A percentile compares a stretch with the other conserved stretches of the same genome.
phyloP scores from a whole-genome alignment of 2,113 vertebrate species.

The Todiramphus saurophagus region DNA sequence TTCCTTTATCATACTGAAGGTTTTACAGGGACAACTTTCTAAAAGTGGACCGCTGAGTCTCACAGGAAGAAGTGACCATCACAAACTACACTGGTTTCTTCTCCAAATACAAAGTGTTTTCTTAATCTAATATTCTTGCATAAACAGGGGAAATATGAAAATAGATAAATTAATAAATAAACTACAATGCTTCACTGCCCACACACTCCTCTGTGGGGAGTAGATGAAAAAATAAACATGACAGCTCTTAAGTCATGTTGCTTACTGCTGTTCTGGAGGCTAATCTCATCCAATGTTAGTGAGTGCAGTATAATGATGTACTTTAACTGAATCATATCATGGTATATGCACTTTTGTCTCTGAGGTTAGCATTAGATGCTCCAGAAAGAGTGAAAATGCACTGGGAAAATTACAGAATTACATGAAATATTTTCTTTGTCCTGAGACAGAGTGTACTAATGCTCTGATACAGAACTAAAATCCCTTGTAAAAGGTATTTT shows the following conservation, averaged over 20 bases:
- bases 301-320: not conserved
- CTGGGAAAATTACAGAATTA: not conserved
- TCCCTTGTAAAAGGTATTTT: not conserved
- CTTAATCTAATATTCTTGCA: not conserved
- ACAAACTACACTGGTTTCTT: not conserved
- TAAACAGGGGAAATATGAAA: not conserved
- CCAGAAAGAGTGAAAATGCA: not conserved
- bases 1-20: not conserved
- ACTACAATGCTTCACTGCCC: not conserved
- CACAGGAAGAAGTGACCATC: not conserved
- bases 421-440: not conserved
- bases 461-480: not conserved
- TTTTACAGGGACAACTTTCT: not conserved
- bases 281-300: not conserved
- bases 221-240: not conserved
- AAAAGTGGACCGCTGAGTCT: not conserved
- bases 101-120: not conserved
- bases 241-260: not conserved
- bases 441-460: not conserved
- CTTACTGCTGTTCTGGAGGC: slow-evolving; percentile 1
- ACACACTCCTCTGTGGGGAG: not conserved
- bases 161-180: not conserved
- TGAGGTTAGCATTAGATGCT: not conserved
- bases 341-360: not conserved
- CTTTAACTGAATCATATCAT: not conserved